A percentile compares a stretch with the other conserved stretches of the same genome.
Conservation (phyloP, 2,888 invertebrate species). For the Cephus runcator region DNA sequence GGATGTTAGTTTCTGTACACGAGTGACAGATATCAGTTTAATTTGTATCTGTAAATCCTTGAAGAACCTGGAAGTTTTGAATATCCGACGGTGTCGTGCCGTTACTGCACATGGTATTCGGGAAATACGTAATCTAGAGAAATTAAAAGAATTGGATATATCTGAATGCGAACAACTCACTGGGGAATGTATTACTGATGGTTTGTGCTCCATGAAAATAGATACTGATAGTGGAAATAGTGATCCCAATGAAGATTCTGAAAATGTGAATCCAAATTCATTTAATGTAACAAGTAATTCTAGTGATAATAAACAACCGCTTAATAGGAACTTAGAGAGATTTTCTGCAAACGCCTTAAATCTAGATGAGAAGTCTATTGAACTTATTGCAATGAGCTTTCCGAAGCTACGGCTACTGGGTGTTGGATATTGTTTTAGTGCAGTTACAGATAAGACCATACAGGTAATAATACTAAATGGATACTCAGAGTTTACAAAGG, state of each 20-base stretch:
- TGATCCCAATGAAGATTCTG: constrained; percentile 16
- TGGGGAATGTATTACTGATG: constrained; percentile 71
- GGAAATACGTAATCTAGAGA: constrained; percentile 69
- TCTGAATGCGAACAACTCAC: constrained; percentile 76
- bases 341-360: constrained; percentile 72
- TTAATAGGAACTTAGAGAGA: constrained; percentile 67
- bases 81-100: constrained; percentile 73
- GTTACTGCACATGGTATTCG: constrained; percentile 73
- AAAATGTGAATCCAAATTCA: constrained; percentile 25
- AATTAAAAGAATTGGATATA: constrained; percentile 72
- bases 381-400: constrained; percentile 71
- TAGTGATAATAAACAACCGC: constrained; percentile 24
- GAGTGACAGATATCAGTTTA: constrained; percentile 75
- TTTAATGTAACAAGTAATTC: constrained; percentile 1
- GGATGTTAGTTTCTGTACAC: constrained; percentile 73
- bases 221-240: neutral
- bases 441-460: constrained; percentile 76
- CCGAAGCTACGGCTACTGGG: constrained; percentile 72
- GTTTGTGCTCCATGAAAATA: constrained; percentile 65
- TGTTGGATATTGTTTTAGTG: constrained; percentile 76
- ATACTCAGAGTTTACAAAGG: neutral
- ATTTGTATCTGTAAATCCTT: constrained; percentile 72
- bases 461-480: constrained; percentile 30
- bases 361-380: constrained; percentile 73
- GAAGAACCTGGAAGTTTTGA: constrained; percentile 70